phyloP scores from a whole-genome alignment of 2,888 invertebrate genomes.

The Lasioglossum leucozonium region DNA sequence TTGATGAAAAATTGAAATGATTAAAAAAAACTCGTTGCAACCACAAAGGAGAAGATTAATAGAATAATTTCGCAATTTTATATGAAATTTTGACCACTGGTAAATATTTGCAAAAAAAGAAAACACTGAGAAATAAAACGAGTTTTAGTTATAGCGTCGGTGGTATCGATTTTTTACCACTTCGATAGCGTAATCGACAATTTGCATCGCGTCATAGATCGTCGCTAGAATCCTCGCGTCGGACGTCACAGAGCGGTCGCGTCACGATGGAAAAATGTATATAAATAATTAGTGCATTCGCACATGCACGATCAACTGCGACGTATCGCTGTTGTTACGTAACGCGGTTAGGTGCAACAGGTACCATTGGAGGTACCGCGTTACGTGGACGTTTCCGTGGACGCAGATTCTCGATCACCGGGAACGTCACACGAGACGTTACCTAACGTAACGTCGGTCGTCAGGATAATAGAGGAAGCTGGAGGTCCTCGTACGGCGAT shows the following conservation, averaged over 20 bases:
- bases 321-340: not conserved
- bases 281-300: not conserved
- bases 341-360: not conserved
- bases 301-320: not conserved
- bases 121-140: too few relatives aligned
- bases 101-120: too few relatives aligned
- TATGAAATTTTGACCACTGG: too few relatives aligned
- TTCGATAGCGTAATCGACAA: not conserved
- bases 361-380: not conserved
- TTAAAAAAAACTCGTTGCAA: too few relatives aligned
- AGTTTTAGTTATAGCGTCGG: too few relatives aligned
- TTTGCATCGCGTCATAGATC: not conserved
- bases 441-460: not conserved
- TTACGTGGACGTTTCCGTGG: constrained; percentile 1
- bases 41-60: too few relatives aligned
- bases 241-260: not conserved
- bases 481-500: not conserved
- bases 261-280: not conserved
- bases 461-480: constrained; percentile 1
- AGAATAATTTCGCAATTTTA: too few relatives aligned
- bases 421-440: not conserved
- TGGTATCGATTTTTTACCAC: too few relatives aligned
- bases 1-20: too few relatives aligned
- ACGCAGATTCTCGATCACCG: not conserved
- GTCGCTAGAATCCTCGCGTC: not conserved